Evolutionary conservation across 2,797 vertebrate genomes (phyloP).

Genomic region (Acipenser transmontanus): DNA sequence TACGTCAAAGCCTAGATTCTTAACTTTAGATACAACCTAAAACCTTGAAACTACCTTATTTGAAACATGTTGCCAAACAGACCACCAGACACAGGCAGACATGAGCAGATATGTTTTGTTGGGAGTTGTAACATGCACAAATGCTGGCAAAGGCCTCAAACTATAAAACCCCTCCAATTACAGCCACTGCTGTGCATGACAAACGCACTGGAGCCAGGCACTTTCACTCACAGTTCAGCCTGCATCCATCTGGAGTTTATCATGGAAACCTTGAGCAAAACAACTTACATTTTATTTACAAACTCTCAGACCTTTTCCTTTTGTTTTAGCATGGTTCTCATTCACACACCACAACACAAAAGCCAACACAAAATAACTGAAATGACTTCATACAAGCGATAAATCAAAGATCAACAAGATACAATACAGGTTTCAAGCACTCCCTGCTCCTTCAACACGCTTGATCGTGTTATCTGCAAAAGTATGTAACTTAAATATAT

Average conservation of each 20-base stretch:
- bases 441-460: not conserved
- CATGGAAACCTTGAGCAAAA: conserved; percentile 61
- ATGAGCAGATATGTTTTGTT: conserved; percentile 62
- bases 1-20: not conserved
- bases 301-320: conserved; percentile 30
- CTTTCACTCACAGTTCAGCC: conserved; percentile 64
- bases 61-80: conserved; percentile 59
- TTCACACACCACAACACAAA: not conserved
- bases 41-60: conserved; percentile 20
- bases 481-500: too few species aligned
- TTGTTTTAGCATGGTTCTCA: not conserved
- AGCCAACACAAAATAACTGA: not conserved
- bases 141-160: conserved; percentile 60
- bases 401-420: conserved; percentile 19
- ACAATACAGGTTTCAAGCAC: not conserved
- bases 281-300: conserved; percentile 67
- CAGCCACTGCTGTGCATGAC: conserved; percentile 75
- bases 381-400: not conserved
- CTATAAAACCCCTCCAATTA: conserved; percentile 77
- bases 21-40: not conserved
- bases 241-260: conserved; percentile 91
- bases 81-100: conserved; percentile 66
- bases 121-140: conserved; percentile 54
- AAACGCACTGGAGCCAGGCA: conserved; percentile 79
- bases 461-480: not conserved